Conservation (phyloP, 1,140 invertebrate genomes). For the Drosophila insularis region DNA sequence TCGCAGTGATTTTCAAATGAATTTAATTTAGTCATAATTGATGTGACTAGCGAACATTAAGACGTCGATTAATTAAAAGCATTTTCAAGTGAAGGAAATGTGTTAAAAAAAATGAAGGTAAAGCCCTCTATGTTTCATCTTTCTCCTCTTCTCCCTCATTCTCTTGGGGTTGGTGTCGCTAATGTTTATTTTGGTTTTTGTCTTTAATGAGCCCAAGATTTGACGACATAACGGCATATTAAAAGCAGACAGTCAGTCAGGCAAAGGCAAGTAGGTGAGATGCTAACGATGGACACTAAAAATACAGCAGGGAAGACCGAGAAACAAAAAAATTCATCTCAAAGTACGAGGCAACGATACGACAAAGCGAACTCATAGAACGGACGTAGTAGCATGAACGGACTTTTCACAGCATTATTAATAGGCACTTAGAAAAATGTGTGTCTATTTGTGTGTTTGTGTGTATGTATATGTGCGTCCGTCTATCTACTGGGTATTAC, state of each 20-base stretch:
- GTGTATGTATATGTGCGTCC: too few species aligned
- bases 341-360: not conserved
- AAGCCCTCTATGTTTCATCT: not conserved
- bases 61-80: slow-evolving; percentile 62
- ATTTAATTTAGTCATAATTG: slow-evolving; percentile 70
- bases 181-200: slow-evolving; percentile 38
- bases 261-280: slow-evolving; percentile 28
- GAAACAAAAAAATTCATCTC: slow-evolving; percentile 13
- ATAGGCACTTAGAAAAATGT: slow-evolving; percentile 66
- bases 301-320: slow-evolving; percentile 61
- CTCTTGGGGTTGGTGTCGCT: not conserved
- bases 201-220: slow-evolving; percentile 73
- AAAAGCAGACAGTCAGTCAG: slow-evolving; percentile 49
- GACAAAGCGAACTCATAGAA: not conserved
- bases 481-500: slow-evolving; percentile 41
- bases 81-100: slow-evolving; percentile 1
- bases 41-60: slow-evolving; percentile 49
- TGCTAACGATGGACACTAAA: slow-evolving; percentile 66
- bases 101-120: slow-evolving; percentile 11
- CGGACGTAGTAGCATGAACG: slow-evolving; percentile 13
- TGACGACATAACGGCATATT: slow-evolving; percentile 76
- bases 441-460: too few species aligned
- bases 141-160: not conserved
- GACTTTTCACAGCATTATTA: slow-evolving; percentile 58
- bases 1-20: slow-evolving; percentile 24